phyloP scores from a whole-genome alignment of 1,140 invertebrate genomes.

The Panagrolaimus sp. region DNA sequence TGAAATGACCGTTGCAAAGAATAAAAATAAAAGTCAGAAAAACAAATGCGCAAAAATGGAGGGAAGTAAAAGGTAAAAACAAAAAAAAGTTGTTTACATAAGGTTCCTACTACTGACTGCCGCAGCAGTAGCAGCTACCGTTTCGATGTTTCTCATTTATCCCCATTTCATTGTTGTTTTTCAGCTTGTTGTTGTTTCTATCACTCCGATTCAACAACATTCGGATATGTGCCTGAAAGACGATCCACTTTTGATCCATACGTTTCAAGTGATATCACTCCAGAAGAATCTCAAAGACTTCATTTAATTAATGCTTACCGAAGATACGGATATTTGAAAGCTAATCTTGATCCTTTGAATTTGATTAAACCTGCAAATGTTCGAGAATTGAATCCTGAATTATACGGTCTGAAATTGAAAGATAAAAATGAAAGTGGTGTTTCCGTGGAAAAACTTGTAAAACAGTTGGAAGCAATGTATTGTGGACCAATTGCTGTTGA shows the following conservation, averaged over 20 bases:
- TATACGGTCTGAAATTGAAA: slow-evolving; percentile 66
- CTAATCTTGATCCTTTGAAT: slow-evolving; percentile 68
- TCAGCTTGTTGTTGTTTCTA: not conserved
- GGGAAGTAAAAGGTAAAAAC: too few relatives aligned
- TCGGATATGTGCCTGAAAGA: not conserved
- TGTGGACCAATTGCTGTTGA: slow-evolving; percentile 68
- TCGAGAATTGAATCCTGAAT: slow-evolving; percentile 66
- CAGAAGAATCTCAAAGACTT: slow-evolving; percentile 34
- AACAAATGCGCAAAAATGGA: too few relatives aligned
- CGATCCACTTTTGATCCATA: not conserved
- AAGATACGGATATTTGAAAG: slow-evolving; percentile 69
- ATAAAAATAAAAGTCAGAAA: too few relatives aligned
- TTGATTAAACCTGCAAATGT: slow-evolving; percentile 36
- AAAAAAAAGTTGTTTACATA: too few relatives aligned
- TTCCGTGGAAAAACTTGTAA: slow-evolving; percentile 65
- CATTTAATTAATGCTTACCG: slow-evolving; percentile 70
- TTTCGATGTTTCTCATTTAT: too few relatives aligned
- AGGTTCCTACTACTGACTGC: too few relatives aligned
- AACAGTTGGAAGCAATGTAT: slow-evolving; percentile 67
- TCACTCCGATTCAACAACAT: slow-evolving; percentile 13
- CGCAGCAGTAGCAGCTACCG: too few relatives aligned
- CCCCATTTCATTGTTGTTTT: too few relatives aligned
- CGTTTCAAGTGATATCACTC: slow-evolving; percentile 2
- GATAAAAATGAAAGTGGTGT: slow-evolving; percentile 61
- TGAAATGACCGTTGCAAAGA: too few relatives aligned